A percentile compares a stretch with the other conserved stretches of the same genome.
phyloP scores from a whole-genome alignment of 2,888 invertebrate species.

The Torymus aiolomorphi region DNA sequence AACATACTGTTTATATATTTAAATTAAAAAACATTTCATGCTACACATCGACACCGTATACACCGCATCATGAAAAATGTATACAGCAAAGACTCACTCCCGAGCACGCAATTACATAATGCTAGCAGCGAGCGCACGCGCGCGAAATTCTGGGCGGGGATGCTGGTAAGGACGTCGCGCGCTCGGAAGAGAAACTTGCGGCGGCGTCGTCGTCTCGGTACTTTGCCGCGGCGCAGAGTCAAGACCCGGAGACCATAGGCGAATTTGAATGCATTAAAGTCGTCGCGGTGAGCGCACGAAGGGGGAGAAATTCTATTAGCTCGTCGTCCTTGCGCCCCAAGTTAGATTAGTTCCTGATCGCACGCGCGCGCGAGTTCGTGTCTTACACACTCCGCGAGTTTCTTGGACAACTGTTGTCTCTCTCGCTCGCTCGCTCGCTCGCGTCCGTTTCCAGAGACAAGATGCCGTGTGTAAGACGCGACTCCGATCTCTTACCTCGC shows the following conservation, averaged over 20 bases:
- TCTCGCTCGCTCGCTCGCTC: neutral
- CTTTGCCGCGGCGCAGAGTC: slow-evolving; percentile 9
- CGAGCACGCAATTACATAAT: slow-evolving; percentile 12
- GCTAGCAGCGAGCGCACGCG: slow-evolving; percentile 9
- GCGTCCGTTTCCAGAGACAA: neutral
- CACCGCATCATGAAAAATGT: too few relatives aligned
- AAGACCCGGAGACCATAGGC: slow-evolving; percentile 3
- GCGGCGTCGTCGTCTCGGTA: neutral
- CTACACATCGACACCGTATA: too few relatives aligned
- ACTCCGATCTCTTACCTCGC: neutral
- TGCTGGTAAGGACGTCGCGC: slow-evolving; percentile 3
- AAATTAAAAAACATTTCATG: too few relatives aligned
- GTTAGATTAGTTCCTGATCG: slow-evolving; percentile 53
- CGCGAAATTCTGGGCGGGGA: slow-evolving; percentile 8
- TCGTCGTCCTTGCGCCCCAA: slow-evolving; percentile 17
- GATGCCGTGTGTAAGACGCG: too few relatives aligned
- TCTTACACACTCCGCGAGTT: slow-evolving; percentile 1
- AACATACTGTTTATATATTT: too few relatives aligned
- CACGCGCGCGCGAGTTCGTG: neutral
- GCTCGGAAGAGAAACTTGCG: neutral
- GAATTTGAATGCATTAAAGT: slow-evolving; percentile 46
- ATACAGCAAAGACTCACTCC: neutral
- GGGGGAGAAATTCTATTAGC: slow-evolving; percentile 45
- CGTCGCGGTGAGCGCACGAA: neutral
- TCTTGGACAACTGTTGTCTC: slow-evolving; percentile 33